Conservation (phyloP, 1,140 invertebrate species). For the Nebria ingens region DNA sequence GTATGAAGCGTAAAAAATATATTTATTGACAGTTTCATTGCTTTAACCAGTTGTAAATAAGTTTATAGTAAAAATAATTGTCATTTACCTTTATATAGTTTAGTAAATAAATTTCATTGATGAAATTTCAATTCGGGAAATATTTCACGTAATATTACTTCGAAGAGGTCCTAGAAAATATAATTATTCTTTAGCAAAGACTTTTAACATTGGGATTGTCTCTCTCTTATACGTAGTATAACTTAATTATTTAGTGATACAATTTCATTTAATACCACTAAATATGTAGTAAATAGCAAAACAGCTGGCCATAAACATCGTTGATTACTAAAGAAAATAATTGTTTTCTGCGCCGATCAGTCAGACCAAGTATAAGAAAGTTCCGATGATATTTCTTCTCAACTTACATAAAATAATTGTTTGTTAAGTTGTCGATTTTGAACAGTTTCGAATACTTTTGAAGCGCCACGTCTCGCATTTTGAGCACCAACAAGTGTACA, state of each 20-base stretch:
- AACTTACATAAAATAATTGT: slow-evolving; percentile 82
- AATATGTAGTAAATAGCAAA: too few relatives aligned
- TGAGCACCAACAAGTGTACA: slow-evolving; percentile 76
- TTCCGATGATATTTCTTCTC: slow-evolving; percentile 10
- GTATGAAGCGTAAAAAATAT: slow-evolving; percentile 4
- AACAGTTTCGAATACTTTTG: slow-evolving; percentile 78
- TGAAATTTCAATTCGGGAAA: slow-evolving; percentile 57
- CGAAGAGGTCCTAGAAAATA: slow-evolving; percentile 58
- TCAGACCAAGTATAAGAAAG: slow-evolving; percentile 9
- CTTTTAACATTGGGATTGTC: not conserved
- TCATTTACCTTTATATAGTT: slow-evolving; percentile 2
- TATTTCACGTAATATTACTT: slow-evolving; percentile 58
- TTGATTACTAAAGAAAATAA: slow-evolving; percentile 15
- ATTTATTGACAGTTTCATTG: not conserved
- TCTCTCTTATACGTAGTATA: not conserved
- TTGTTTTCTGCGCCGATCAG: slow-evolving; percentile 3
- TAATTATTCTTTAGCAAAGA: too few relatives aligned
- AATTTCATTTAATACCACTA: slow-evolving; percentile 18
- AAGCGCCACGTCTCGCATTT: slow-evolving; percentile 68
- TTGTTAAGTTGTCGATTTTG: slow-evolving; percentile 82
- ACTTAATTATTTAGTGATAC: not conserved
- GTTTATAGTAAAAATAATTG: slow-evolving; percentile 4
- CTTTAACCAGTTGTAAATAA: not conserved
- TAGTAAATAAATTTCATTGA: not conserved
- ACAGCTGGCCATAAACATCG: slow-evolving; percentile 13